Evolutionary conservation across 2,888 invertebrate genomes (phyloP), one percentile per base, ranked within the genome.

Genomic region (Ichneumon xanthorius): DNA sequence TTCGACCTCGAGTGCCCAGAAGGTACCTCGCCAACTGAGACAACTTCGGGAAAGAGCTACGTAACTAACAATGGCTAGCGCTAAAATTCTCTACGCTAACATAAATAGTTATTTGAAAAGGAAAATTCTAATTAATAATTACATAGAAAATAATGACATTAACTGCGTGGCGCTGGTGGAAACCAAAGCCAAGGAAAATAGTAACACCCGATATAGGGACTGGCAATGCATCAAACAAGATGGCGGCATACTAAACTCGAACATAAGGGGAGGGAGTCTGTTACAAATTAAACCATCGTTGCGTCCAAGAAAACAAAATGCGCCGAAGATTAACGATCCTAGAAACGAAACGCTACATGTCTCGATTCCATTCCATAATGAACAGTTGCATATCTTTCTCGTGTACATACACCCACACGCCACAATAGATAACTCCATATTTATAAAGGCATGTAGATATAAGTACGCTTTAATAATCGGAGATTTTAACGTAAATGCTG

Each of bases 381-480:
- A 68, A 5, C 48, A 48, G 14, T 14, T 68, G 14, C 68, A 68
- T 9, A 70, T 70, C 7, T 70, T 68, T 68, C 65, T 77, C 33
- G 67, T 55, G 1, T 77, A 77, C 19, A 37, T 67, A 33, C 53
- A 65, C 68, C 68, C 53, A 26, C 14, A 37, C n/a, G 65, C 77
- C 1, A 22, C 68, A n/a, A 68, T 50, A 48, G 68, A 67, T 53
- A 65, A 68, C 37, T 33, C 78, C 1, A 45, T 78, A 16, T 78
- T 68, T 9, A 78, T 68, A 16, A 67, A 68, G 45, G 40, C 78
- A 16, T 40, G 53, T 40, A 53, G 22, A 22, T 68, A 11, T 30
- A 78, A 53, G 50, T 78, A 55, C 50, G 78, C 65, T 37, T 2
- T 67, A 37, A 67, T 68, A 33, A 71, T 79, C 37, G 61, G 70